Evolutionary conservation across 2,888 invertebrate genomes (phyloP).

Genomic region (Epistrophe grossulariae): DNA sequence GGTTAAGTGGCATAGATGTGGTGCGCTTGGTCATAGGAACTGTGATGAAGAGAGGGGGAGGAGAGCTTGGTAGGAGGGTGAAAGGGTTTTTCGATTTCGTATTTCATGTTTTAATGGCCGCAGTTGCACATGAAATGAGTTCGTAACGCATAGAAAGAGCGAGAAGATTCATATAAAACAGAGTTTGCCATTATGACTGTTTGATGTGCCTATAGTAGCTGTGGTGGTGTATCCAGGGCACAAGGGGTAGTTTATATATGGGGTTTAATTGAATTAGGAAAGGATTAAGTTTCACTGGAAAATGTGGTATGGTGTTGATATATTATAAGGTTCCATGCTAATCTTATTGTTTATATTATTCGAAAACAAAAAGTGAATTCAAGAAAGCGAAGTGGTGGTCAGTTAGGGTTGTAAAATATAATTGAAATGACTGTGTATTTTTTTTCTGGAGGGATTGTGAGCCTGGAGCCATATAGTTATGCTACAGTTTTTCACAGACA

Average conservation of each 20-base stretch:
- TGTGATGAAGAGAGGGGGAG: no score
- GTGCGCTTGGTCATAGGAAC: conserved; percentile 22
- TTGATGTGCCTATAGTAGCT: not conserved
- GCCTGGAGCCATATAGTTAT: no score
- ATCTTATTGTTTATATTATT: conserved; percentile 6
- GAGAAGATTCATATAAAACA: conserved; percentile 30
- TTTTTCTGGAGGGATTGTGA: no score
- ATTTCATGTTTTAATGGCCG: conserved; percentile 47
- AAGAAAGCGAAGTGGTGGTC: not conserved
- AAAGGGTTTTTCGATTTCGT: conserved; percentile 15
- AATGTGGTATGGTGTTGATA: not conserved
- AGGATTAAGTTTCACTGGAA: conserved; percentile 37
- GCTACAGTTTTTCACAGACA: no score
- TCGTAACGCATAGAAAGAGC: not conserved
- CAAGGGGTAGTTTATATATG: conserved; percentile 58
- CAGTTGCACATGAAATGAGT: conserved; percentile 26
- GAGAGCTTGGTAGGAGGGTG: not conserved
- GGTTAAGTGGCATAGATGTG: conserved; percentile 51
- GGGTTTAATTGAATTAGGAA: conserved; percentile 65
- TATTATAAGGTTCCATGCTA: not conserved
- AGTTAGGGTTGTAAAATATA: not conserved
- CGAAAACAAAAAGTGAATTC: not conserved
- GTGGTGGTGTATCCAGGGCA: not conserved
- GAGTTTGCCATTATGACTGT: conserved; percentile 2
- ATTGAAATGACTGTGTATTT: not conserved